Evolutionary conservation across 2,888 invertebrate genomes (phyloP).

Genomic region (Syrista parreyssii): DNA sequence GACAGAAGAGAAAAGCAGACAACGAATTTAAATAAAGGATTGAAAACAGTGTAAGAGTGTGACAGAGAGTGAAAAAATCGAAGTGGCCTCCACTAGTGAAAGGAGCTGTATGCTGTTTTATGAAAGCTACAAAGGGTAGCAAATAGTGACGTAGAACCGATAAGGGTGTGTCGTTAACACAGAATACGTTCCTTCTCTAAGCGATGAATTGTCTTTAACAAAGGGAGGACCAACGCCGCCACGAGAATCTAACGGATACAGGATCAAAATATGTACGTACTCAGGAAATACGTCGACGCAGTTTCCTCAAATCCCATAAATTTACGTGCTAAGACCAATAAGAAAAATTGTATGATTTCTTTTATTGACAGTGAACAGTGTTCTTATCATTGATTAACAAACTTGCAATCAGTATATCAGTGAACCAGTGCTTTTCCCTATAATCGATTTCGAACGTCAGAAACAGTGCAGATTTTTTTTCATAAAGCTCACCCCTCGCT

Average conservation of each 20-base stretch:
- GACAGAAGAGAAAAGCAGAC: not conserved
- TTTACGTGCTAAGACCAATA: not conserved
- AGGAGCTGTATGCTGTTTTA: not conserved
- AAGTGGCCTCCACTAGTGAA: not conserved
- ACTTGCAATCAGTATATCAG: not conserved
- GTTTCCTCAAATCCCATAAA: not conserved
- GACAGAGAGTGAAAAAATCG: not conserved
- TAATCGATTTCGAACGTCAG: not conserved
- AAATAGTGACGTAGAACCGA: not conserved
- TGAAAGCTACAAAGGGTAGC: not conserved
- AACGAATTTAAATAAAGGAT: too few species aligned
- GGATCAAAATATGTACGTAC: not conserved
- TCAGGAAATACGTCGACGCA: not conserved
- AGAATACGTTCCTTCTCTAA: not conserved
- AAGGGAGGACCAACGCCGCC: not conserved
- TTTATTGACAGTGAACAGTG: not conserved
- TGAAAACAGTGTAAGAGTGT: too few species aligned
- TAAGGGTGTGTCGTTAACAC: not conserved
- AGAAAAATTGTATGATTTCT: not conserved
- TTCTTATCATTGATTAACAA: not conserved
- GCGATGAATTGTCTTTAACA: not conserved
- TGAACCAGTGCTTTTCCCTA: not conserved
- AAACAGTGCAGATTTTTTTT: not conserved
- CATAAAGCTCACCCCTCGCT: not conserved
- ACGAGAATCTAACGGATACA: not conserved